Evolutionary conservation across 2,888 invertebrate species (phyloP).

Genomic region (Rapana venosa): DNA sequence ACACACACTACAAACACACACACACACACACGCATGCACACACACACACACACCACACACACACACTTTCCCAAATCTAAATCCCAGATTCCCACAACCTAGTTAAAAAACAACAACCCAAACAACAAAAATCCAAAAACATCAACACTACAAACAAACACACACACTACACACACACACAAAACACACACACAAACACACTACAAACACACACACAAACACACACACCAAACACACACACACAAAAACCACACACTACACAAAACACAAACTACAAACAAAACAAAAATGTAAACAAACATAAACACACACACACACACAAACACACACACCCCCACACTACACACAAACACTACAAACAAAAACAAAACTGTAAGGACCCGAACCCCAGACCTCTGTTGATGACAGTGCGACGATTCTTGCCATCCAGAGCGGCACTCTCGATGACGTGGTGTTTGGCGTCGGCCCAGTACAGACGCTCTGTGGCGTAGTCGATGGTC

Average conservation of each 20-base stretch:
- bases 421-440: conserved; percentile 88
- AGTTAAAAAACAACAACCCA: too few relatives aligned
- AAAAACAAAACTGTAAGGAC: background rate
- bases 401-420: conserved; percentile 81
- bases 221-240: too few relatives aligned
- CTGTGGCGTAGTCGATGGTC: conserved; percentile 86
- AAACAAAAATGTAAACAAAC: background rate
- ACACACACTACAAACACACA: too few relatives aligned
- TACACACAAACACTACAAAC: background rate
- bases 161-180: too few relatives aligned
- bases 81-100: too few relatives aligned
- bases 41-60: too few relatives aligned
- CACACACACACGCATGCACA: too few relatives aligned
- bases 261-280: background rate
- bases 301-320: background rate
- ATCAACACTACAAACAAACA: too few relatives aligned
- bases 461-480: conserved; percentile 92
- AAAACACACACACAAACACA: too few relatives aligned
- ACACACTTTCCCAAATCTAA: too few relatives aligned
- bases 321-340: background rate
- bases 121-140: too few relatives aligned
- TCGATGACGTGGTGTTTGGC: conserved; percentile 90
- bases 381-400: conserved; percentile 68
- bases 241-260: background rate
- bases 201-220: too few relatives aligned